A percentile compares a stretch with the other conserved stretches of the same genome.
Evolutionary conservation across 2,797 vertebrate genomes (phyloP).

Genomic region (Philypnodon macrostomus): DNA sequence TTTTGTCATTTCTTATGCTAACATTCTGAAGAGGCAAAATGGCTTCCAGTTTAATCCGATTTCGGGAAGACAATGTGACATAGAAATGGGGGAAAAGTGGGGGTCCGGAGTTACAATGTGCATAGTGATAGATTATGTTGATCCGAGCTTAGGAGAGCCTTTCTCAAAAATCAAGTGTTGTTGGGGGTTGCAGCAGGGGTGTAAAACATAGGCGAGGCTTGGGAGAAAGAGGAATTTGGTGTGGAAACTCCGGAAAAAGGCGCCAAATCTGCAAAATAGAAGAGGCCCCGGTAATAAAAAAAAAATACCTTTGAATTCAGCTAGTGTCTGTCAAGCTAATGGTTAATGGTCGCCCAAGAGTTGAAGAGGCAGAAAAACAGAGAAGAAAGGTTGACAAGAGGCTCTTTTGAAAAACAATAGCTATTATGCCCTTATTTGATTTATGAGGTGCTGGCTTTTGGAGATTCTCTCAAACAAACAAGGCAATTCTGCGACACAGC

Average conservation of each 20-base stretch:
- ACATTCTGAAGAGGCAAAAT: slow-evolving; percentile 58
- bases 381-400: slow-evolving; percentile 56
- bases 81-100: slow-evolving; percentile 40
- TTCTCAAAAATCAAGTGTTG: slow-evolving; percentile 40
- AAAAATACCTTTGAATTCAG: slow-evolving; percentile 63
- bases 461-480: slow-evolving; percentile 78
- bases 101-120: slow-evolving; percentile 68
- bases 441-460: slow-evolving; percentile 81
- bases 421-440: slow-evolving; percentile 80
- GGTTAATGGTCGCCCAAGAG: slow-evolving; percentile 29
- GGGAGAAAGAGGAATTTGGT: slow-evolving; percentile 35
- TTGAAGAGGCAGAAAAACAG: slow-evolving; percentile 23
- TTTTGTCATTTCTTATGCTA: slow-evolving; percentile 48
- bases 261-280: slow-evolving; percentile 50
- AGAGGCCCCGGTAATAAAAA: slow-evolving; percentile 50
- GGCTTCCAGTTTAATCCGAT: slow-evolving; percentile 69
- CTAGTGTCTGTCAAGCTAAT: slow-evolving; percentile 40
- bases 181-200: slow-evolving; percentile 57
- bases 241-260: slow-evolving; percentile 43
- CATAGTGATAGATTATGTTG: slow-evolving; percentile 75
- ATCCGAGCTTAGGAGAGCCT: slow-evolving; percentile 60
- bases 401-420: slow-evolving; percentile 71
- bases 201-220: slow-evolving; percentile 50
- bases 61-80: slow-evolving; percentile 65
- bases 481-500: slow-evolving; percentile 71